Conservation (phyloP, 2,797 vertebrate species). For the Anisognathus igniventris region DNA sequence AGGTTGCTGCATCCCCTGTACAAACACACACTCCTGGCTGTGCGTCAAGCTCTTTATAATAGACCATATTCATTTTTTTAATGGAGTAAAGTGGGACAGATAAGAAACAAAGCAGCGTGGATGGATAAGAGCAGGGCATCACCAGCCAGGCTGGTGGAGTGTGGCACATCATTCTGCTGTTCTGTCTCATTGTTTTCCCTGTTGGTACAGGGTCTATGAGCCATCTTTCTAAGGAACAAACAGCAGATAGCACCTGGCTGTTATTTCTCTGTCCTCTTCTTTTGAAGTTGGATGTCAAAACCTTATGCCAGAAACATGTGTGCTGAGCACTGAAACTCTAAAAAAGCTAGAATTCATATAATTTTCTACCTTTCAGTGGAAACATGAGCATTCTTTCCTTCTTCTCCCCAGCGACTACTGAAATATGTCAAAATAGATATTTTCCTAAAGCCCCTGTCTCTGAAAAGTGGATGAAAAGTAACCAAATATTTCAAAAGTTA, state of each 20-base stretch:
- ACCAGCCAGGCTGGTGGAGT: neutral
- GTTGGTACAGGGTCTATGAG: neutral
- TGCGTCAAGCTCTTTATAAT: neutral
- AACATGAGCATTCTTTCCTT: neutral
- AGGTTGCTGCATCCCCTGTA: neutral
- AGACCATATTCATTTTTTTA: neutral
- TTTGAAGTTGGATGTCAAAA: neutral
- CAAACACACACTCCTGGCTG: neutral
- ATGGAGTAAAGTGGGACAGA: neutral
- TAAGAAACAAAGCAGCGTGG: neutral
- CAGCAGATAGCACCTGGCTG: neutral
- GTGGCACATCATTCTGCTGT: neutral
- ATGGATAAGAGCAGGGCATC: neutral
- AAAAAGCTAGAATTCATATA: neutral
- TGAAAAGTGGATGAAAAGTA: neutral
- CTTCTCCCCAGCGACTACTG: neutral
- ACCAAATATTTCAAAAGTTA: neutral
- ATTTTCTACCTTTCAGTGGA: neutral
- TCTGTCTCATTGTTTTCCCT: neutral
- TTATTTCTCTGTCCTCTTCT: neutral
- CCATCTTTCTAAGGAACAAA: neutral
- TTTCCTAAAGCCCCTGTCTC: neutral
- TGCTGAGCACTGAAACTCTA: neutral
- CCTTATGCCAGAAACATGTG: neutral
- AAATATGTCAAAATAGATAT: neutral